These are phyloP conservation scores for Muscicapa adusta DNA, from an alignment of 2,113 vertebrate species.

Conservation along the genomic window DNA sequence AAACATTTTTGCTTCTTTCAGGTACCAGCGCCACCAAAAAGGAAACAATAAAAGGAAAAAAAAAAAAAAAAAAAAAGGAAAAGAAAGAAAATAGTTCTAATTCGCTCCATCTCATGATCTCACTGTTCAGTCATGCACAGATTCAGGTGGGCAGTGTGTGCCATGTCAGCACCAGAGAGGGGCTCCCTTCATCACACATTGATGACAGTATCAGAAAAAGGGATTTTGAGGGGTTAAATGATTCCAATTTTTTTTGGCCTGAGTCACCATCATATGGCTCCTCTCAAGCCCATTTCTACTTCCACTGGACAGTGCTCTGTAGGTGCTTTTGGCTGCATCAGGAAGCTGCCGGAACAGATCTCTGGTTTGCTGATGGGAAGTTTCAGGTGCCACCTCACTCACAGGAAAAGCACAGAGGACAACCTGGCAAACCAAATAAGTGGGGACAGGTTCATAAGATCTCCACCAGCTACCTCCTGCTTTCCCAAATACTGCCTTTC, in stretches of 20 bases:
- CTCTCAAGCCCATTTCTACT: background rate
- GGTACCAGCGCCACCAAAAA: background rate
- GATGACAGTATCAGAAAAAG: background rate
- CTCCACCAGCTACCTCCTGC: background rate
- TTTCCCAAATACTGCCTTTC: conserved; percentile 44
- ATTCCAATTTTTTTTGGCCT: background rate
- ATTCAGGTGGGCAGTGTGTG: background rate
- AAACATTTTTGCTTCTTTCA: background rate
- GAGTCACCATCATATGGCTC: fast-evolving
- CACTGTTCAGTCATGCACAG: background rate
- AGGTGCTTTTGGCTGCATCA: background rate
- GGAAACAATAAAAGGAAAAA: background rate
- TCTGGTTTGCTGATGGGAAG: background rate
- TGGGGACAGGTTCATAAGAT: background rate
- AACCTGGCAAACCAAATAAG: background rate
- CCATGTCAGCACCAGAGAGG: background rate
- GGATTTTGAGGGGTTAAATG: background rate
- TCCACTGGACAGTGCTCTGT: fast-evolving
- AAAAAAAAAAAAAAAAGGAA: too few species aligned
- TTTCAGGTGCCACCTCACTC: background rate
- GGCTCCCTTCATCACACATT: background rate
- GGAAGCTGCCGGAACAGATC: background rate
- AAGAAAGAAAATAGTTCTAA: fast-evolving
- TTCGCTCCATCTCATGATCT: background rate
- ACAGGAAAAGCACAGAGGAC: background rate